Percentiles rank a stretch among this genome's conserved stretches.
phyloP scores from a whole-genome alignment of 2,113 vertebrate genomes.

The Dicaeum eximium region DNA sequence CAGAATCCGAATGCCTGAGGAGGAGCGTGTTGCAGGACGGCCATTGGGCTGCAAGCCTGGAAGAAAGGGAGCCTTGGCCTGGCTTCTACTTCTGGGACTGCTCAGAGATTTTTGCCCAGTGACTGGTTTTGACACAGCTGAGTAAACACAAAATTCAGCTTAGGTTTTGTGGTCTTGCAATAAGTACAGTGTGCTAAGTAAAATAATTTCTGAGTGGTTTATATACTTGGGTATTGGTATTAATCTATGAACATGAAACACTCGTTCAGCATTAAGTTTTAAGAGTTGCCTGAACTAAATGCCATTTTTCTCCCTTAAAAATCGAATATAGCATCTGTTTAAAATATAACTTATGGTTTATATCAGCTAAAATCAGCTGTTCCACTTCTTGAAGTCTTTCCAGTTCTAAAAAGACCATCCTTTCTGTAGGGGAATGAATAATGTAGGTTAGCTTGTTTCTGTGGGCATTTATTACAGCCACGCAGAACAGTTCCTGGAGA shows the following conservation, averaged over 20 bases:
- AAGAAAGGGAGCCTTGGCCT: not conserved
- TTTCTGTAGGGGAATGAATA: slow-evolving; percentile 35
- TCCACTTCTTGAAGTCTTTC: not conserved
- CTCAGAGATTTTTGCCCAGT: not conserved
- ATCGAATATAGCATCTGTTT: not conserved
- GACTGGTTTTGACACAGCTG: not conserved
- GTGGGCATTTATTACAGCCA: slow-evolving; percentile 27
- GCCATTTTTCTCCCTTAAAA: not conserved
- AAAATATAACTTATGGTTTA: not conserved
- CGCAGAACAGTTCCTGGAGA: not conserved
- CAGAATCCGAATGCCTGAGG: fast-evolving
- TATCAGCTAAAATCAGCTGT: not conserved
- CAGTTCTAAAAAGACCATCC: not conserved
- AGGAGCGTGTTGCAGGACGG: not conserved
- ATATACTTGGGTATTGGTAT: not conserved
- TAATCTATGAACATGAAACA: not conserved
- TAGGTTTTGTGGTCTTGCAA: not conserved
- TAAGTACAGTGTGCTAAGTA: not conserved
- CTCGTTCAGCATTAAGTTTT: not conserved
- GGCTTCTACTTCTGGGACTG: not conserved
- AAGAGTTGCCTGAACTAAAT: not conserved
- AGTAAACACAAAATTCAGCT: not conserved
- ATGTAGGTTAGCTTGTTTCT: slow-evolving; percentile 32
- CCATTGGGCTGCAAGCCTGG: fast-evolving
- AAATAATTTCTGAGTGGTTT: not conserved